Base-by-base conservation (phyloP, 1,140 invertebrate species). In the Panagrolaimus sp. region DNA sequence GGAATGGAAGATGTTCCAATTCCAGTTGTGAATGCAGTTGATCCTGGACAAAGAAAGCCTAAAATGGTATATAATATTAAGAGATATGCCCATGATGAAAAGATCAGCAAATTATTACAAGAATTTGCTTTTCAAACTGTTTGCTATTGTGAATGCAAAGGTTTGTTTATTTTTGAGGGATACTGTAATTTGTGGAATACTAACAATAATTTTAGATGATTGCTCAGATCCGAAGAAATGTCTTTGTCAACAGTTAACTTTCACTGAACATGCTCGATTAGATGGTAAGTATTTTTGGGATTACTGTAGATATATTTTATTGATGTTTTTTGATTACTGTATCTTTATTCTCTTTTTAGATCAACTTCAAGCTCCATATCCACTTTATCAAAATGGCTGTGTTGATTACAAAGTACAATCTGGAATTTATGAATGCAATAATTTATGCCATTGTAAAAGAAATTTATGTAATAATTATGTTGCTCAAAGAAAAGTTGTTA, bases 351-450 rank as follows among this genome's bases (percentile, higher is more conserved):
- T 7, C 7, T 38, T 38, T 38, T 38, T 7, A 38, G 48, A 48
- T 38, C 47, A 76, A 8, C 75, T 48, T 28, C 62, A 69, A 43
- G 45, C 44, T 7, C 45, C 45, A 43, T 58, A 73, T 10, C 65
- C 47, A 24, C 62, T 52, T n/a, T 74, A 74, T 45, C 58, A 75
- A 24, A 63, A 68, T 48, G 52, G 64, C n/a, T 55, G 26, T 26
- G 38, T 74, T 21, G 58, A 38, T 0, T 69, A 74, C 14, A 74
- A 75, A 46, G 45, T 77, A 7, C 70, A 69, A 45, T 58, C 45
- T 48, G 73, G 73, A 17, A 65, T 74, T 47, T 74, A 74, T 66
- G 73, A 74, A 32, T 71, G 69, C 28, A 71, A 71, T 52, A 43
- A 47, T 28, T 28, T 71, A 65, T 73, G 72, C 47, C 63, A 67